A percentile compares a stretch with the other conserved stretches of the same genome.
Evolutionary conservation across 2,113 vertebrate genomes (phyloP).

Genomic region (Psilopogon haemacephalus): DNA sequence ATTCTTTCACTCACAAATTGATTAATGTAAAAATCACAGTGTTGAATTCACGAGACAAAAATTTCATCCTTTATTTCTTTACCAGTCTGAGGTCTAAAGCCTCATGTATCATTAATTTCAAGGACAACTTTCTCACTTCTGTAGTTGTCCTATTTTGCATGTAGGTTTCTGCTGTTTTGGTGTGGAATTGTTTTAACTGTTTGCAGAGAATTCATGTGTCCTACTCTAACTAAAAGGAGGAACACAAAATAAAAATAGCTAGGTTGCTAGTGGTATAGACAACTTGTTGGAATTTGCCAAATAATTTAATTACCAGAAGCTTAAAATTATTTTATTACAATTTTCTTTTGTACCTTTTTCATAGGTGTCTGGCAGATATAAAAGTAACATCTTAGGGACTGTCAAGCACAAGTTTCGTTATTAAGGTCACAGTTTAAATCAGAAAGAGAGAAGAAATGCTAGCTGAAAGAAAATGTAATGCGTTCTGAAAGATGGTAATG

Average conservation of each 20-base stretch:
- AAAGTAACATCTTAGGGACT: not conserved
- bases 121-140: not conserved
- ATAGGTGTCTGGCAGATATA: not conserved
- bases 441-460: not conserved
- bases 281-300: not conserved
- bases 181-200: not conserved
- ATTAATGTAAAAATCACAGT: not conserved
- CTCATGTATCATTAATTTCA: not conserved
- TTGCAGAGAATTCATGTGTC: not conserved
- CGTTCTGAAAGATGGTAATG: not conserved
- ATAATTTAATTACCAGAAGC: not conserved
- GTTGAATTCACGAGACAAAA: not conserved
- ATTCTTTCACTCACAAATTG: not conserved
- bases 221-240: not conserved
- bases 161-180: not conserved
- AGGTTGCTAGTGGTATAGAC: not conserved
- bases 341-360: not conserved
- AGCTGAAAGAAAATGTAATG: not conserved
- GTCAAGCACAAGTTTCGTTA: not conserved
- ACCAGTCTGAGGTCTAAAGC: not conserved
- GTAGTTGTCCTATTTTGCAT: not conserved
- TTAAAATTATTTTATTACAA: not conserved
- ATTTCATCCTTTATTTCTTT: not conserved
- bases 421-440: not conserved
- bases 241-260: not conserved